Base-by-base conservation (phyloP, 2,888 invertebrate species). In the Cryptops parisi region DNA sequence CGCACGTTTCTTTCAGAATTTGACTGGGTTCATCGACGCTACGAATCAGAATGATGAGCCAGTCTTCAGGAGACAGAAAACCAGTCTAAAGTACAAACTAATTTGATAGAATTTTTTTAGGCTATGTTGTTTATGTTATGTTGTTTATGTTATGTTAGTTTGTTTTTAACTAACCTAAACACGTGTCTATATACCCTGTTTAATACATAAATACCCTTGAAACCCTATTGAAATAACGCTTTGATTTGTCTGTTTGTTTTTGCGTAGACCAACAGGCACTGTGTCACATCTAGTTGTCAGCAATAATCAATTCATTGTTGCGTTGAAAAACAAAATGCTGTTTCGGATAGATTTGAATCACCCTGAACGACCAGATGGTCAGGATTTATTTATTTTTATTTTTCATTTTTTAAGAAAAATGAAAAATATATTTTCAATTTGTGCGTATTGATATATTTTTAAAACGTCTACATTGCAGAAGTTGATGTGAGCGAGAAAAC, bases 271-370 rank as follows among this genome's bases (percentile, higher is more conserved):
- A 1, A 77, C 82, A 0, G 82, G 83, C 61, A 76, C 79, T 56
- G 82, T 94, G 58, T 80, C 81, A 2, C 84, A 89, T 65, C 75
- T 90, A 53, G 80, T 78, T 2, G 85, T 88, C 4, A 79, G 82
- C 27, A 90, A 81, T 64, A 87, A 88, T 66, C 81, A 81, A 66
- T 72, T 93, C 52, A 81, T 86, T 0, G 77, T 91, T 59, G 82
- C 84, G 1, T 82, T 91, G 81, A 80, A 81, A 19, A 87, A 86
- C 65, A 81, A 84, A 57, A 78, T 80, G 53, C 67, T 94, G 2
- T 77, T 90, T 56, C 74, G 89, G 51, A 80, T 90, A 60, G 84
- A 91, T 68, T 73, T 90, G 60, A 81, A 80, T 60, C 78, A 81
- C 60, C 83, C 85, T 2, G 81, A 84, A 58, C 76, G 80, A 60